Percentiles rank a stretch among this genome's conserved stretches.
phyloP scores from a whole-genome alignment of 2,888 invertebrate species.

The Lobophora halterata region DNA sequence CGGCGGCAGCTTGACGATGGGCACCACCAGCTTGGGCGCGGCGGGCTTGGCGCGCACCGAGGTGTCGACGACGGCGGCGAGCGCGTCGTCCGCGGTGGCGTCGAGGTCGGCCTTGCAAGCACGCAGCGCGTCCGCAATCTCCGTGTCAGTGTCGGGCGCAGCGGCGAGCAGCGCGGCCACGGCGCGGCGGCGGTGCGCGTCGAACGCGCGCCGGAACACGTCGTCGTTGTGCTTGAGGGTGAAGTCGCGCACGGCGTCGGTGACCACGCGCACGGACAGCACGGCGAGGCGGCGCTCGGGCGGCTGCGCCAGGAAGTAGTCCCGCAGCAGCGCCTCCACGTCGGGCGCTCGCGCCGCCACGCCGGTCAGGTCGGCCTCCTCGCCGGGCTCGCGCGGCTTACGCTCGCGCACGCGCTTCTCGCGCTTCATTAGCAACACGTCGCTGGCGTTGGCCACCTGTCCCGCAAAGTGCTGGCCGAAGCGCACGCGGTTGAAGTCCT shows the following conservation, averaged over 20 bases:
- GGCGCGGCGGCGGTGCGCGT: conserved; percentile 62
- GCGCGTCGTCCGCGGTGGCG: conserved; percentile 51
- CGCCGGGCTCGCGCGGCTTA: conserved; percentile 54
- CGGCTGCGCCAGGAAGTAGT: conserved; percentile 82
- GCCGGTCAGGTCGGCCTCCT: conserved; percentile 55
- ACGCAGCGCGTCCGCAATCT: conserved; percentile 57
- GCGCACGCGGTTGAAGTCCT: conserved; percentile 87
- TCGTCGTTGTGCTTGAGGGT: conserved; percentile 69
- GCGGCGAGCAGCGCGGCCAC: conserved; percentile 60
- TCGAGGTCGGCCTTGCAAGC: conserved; percentile 59
- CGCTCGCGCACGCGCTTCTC: conserved; percentile 64
- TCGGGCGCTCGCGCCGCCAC: conserved; percentile 65
- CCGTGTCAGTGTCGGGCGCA: conserved; percentile 63
- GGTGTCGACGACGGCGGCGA: conserved; percentile 49
- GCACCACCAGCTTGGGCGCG: conserved; percentile 35
- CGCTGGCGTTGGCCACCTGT: conserved; percentile 91
- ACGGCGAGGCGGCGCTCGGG: conserved; percentile 83
- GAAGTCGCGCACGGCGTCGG: conserved; percentile 86
- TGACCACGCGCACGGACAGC: conserved; percentile 87
- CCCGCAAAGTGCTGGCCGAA: conserved; percentile 89
- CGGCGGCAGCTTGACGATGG: conserved; percentile 38
- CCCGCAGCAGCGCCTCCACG: conserved; percentile 83
- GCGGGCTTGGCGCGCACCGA: conserved; percentile 37
- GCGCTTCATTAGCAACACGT: conserved; percentile 87
- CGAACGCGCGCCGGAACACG: conserved; percentile 65